Base-by-base conservation (phyloP, 2,797 vertebrate genomes). In the Cossypha niveicapilla region DNA sequence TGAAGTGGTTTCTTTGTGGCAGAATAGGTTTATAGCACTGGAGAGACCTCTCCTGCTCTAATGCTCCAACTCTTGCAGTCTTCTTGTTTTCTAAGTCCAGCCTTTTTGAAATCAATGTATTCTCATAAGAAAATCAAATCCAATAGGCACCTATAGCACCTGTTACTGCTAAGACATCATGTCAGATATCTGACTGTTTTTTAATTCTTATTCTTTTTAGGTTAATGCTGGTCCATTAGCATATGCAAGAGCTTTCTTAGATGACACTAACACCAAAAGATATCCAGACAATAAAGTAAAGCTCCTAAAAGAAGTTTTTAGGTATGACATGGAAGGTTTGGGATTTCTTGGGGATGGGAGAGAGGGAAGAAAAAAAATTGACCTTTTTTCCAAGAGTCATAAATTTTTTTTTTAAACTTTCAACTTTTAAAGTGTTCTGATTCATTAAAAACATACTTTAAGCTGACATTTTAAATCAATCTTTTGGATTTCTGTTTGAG, bases 251-350 rank as follows among this genome's bases (percentile, higher is more conserved):
- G 99, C 98, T 76, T 99, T 99, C 96, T 98, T 99, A 32, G 98
- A 99, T 72, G 98, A 99, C 77, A 97, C 97, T 72, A 98, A 98
- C 96, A 98, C 98, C 78, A 99, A 99, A 97, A 98, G 98, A 96
- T 99, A 99, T 53, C 98, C 99, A 4, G 99, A 99, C 96, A 99
- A 99, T 97, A 99, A 99, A 97, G 98, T 99, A 94, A 99, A 99
- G 88, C 98, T 99, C 82, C 98, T 99, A 47, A 99, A 99, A 95
- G 99, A 99, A 97, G 98, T 99, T 74, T 99, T 99, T 98, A 99
- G 99, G 99, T 99, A 98, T 90, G 79, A 18, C 16, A 9, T 83
- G 51, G 18, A 41, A 44, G 6, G 7, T 71, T 77, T 65, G 45
- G 28, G 12, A 22, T 53, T 74, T 68, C 34, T 19, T 7, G 23